These are phyloP conservation scores for Cephus pulcher DNA, from an alignment of 2,888 invertebrate genomes.

Conservation along the genomic window DNA sequence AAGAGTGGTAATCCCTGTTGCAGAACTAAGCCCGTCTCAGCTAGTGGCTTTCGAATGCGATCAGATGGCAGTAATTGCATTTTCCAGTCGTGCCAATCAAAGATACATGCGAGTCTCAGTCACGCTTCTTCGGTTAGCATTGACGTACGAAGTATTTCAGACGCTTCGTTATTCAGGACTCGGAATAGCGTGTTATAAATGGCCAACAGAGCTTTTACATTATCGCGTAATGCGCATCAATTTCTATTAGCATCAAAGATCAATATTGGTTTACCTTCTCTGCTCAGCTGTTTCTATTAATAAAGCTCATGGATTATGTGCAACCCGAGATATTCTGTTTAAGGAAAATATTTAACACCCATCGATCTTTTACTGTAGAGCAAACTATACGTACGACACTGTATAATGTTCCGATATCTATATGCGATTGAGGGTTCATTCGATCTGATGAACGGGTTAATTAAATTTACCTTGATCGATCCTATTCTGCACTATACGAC, in stretches of 20 bases:
- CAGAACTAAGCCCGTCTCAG: slow-evolving; percentile 3
- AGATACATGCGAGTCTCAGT: slow-evolving; percentile 13
- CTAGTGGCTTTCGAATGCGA: background rate
- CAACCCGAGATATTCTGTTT: background rate
- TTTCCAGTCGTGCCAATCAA: slow-evolving; percentile 18
- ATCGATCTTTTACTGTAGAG: background rate
- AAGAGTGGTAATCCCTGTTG: slow-evolving; percentile 26
- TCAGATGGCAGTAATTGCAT: slow-evolving; percentile 13
- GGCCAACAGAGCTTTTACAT: background rate
- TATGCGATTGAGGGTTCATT: background rate
- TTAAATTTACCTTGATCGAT: background rate
- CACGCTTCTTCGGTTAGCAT: background rate
- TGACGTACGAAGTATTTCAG: background rate
- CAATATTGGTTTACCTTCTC: background rate
- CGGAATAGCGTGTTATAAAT: background rate
- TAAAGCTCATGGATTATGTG: background rate
- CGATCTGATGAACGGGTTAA: background rate
- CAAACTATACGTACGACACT: background rate
- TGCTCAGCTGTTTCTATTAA: background rate
- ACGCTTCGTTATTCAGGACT: background rate
- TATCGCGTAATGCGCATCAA: background rate
- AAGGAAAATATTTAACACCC: background rate
- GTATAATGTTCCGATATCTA: background rate
- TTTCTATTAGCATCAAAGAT: background rate
- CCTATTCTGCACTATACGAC: background rate